Evolutionary conservation across 2,113 vertebrate species (phyloP), one percentile per base, ranked within the genome.

Genomic region (Typhlomys cinereus): DNA sequence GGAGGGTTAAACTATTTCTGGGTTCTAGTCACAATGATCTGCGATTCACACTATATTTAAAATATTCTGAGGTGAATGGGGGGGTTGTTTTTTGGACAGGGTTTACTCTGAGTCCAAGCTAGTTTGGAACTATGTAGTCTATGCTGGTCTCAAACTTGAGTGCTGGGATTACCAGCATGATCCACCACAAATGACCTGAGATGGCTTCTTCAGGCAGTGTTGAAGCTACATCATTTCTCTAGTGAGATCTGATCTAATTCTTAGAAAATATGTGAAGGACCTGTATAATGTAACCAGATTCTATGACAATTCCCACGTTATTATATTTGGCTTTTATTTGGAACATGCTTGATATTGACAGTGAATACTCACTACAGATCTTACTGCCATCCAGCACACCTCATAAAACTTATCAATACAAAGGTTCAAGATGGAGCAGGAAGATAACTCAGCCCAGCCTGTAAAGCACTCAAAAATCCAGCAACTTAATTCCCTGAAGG

Each of bases 121-220:
- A n/a, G n/a, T n/a, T n/a, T n/a, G n/a, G n/a, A n/a, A n/a, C n/a
- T n/a, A n/a, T n/a, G 36, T 44, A 61, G 64, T 46, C 44, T 44
- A 82, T 41, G 59, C 29, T n/a, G 59, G n/a, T 25, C 61, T 64
- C 41, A 61, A 48, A 82, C 12, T 34, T 29, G 36, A 82, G 21
- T 82, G 41, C 61, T 36, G 44, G 80, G 29, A 82, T 82, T 82
- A 82, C 44, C 15, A 34, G 34, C 13, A 20, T 27, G 31, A n/a
- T 15, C 61, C 31, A 36, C 80, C 41, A 82, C 18, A 46, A 4
- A 14, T 20, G 18, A 29, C 18, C 27, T 44, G 12, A 91, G 46
- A 84, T 81, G 62, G 64, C 89, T 88, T 94, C 89, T 75, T 80
- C 95, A 92, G 66, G 54, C 67, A 90, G 87, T 83, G 29, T 85